Base-by-base conservation (phyloP, 2,113 vertebrate species). In the Argyrosomus japonicus region DNA sequence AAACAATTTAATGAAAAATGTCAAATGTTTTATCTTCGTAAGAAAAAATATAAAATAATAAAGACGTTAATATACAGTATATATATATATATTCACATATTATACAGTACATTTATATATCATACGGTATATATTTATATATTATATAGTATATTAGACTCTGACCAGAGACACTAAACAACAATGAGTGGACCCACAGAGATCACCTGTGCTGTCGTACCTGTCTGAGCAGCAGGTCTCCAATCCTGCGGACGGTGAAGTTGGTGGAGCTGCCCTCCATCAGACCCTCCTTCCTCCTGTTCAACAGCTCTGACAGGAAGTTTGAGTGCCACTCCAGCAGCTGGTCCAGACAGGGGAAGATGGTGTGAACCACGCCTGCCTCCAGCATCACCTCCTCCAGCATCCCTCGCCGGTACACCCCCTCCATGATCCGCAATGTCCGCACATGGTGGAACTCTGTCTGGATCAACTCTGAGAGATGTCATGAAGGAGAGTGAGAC, bases 341-440 rank as follows among this genome's bases (percentile, higher is more conserved):
- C 89, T 97, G 97, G 0, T 99, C 98, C 83, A 97, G 92, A 3
- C 97, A 97, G 3, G 98, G 98, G 87, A 99, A 99, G 79, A 99
- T 94, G 75, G 94, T 95, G 80, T 98, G 96, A 1, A 96, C 97
- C 4, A 96, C 89, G 0, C 88, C 94, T 0, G 95, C 95, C 63
- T 99, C 97, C 87, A 98, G 68, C 93, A 97, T 91, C 77, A 99
- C 95, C 60, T 99, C 98, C 53, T 99, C 97, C 90, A 96, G 93
- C 97, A 99, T 96, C 3, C 97, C 97, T 58, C 95, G 95, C 18
- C 97, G 96, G 89, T 97, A 98, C 79, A 99, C 94, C 3, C 95
- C 95, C 27, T 95, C 97, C 98, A 99, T 99, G 92, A 99, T 98
- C 89, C 97, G 94, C 90, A 99, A 81, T 0, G 97, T 99, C 18